phyloP scores from a whole-genome alignment of 2,113 vertebrate species.

The Oryzias celebensis region DNA sequence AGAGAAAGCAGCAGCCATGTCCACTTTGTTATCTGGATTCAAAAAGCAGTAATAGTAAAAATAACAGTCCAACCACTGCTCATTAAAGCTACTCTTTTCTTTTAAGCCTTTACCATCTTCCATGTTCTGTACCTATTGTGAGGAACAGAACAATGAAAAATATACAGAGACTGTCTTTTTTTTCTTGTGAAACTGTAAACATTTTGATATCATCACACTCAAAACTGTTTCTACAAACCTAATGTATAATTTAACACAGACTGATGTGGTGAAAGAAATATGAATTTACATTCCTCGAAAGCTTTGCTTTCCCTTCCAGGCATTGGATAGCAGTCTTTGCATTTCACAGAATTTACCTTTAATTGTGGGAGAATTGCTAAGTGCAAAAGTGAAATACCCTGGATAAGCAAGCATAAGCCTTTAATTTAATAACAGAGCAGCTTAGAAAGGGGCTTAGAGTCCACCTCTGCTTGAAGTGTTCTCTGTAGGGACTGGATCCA shows the following conservation, averaged over 20 bases:
- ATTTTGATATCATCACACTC: neutral
- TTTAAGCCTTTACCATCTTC: conserved; percentile 5
- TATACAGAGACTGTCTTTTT: neutral
- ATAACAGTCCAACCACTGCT: conserved; percentile 2
- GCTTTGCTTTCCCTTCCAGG: conserved; percentile 2
- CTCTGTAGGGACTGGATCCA: conserved; percentile 61
- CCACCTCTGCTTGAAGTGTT: conserved; percentile 63
- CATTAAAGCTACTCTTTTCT: conserved; percentile 12
- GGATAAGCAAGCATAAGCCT: conserved; percentile 62
- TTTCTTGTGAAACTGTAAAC: conserved; percentile 8
- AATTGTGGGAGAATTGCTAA: conserved; percentile 61
- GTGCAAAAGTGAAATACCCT: conserved; percentile 59
- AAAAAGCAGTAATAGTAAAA: neutral
- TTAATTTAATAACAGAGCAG: conserved; percentile 79
- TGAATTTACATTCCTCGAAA: neutral
- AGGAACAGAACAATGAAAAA: neutral
- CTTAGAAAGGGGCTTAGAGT: conserved; percentile 71
- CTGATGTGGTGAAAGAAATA: neutral
- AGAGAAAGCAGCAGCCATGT: no score
- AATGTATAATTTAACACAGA: conserved; percentile 30
- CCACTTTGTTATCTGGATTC: no score
- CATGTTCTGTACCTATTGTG: conserved; percentile 11
- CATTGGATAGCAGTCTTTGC: conserved; percentile 1
- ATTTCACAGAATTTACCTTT: conserved; percentile 47
- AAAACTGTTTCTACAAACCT: conserved; percentile 1